Evolutionary conservation across 1,140 invertebrate genomes (phyloP).

Genomic region (Plutomurus gul): DNA sequence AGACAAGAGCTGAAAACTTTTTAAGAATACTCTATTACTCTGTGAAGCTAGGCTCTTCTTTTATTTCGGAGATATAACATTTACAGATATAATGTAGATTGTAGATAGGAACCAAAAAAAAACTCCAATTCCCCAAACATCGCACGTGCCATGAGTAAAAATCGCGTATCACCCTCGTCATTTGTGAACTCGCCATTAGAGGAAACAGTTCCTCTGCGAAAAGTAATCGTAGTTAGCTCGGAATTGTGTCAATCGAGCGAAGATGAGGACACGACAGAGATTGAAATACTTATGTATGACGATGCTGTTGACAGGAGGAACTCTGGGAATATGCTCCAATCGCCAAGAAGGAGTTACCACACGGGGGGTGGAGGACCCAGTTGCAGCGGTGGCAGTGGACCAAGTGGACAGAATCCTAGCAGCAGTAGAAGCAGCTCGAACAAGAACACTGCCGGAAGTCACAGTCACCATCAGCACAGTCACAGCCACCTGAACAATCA

Average conservation of each 20-base stretch:
- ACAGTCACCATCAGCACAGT: conserved; percentile 22
- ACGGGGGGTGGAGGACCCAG: conserved; percentile 12
- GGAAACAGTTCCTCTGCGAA: neutral
- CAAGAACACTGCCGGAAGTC: conserved; percentile 29
- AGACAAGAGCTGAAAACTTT: too few species aligned
- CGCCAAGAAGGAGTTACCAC: conserved; percentile 44
- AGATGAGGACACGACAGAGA: neutral
- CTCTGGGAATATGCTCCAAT: conserved; percentile 40
- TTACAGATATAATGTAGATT: too few species aligned
- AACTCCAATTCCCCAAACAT: too few species aligned
- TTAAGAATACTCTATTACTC: too few species aligned
- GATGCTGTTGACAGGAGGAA: conserved; percentile 36
- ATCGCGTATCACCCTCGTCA: neutral
- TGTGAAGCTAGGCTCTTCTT: too few species aligned
- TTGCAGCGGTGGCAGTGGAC: conserved; percentile 14
- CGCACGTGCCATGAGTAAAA: conserved; percentile 8
- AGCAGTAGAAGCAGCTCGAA: conserved; percentile 34
- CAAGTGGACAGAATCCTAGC: conserved; percentile 17
- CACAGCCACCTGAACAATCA: conserved; percentile 13
- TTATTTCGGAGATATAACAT: too few species aligned
- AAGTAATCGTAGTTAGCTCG: neutral
- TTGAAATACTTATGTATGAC: neutral
- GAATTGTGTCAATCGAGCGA: neutral
- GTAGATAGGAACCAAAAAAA: too few species aligned
- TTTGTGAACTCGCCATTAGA: neutral